A percentile compares a stretch with the other conserved stretches of the same genome.
Evolutionary conservation across 1,140 invertebrate species (phyloP).

Genomic region (Orchestia grillus): DNA sequence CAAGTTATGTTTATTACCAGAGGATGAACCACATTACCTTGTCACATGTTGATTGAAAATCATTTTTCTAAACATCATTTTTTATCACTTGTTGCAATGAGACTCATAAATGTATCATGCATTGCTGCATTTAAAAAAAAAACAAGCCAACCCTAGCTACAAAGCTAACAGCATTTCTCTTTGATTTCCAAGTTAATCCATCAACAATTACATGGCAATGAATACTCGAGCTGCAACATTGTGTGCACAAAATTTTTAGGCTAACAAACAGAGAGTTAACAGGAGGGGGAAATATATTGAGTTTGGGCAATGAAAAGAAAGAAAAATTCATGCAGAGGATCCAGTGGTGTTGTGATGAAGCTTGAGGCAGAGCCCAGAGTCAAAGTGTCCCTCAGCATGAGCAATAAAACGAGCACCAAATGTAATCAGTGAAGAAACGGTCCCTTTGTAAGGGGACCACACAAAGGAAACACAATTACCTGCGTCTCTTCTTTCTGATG

Average conservation of each 20-base stretch:
- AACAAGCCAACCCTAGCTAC: background rate
- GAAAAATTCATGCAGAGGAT: background rate
- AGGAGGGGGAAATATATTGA: background rate
- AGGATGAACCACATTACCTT: background rate
- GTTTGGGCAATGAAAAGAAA: background rate
- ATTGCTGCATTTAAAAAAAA: background rate
- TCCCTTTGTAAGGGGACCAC: background rate
- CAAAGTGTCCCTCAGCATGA: background rate
- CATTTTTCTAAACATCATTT: background rate
- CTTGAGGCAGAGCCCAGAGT: background rate
- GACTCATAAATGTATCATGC: background rate
- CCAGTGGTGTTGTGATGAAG: background rate
- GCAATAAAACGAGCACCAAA: background rate
- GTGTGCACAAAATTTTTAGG: background rate
- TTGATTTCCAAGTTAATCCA: background rate
- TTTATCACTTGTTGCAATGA: background rate
- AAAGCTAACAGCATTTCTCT: background rate
- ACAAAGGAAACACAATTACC: constrained; percentile 33
- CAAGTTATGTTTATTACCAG: no score
- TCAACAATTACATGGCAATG: background rate
- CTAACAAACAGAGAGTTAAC: no score
- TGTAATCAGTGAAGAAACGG: background rate
- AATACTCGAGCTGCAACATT: background rate
- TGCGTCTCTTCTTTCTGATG: constrained; percentile 41
- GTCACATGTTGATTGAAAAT: background rate